A percentile compares a stretch with the other conserved stretches of the same genome.
These are phyloP conservation scores for Brachionus asplanchnoidis DNA, from an alignment of 1,140 invertebrate species.

Conservation along the genomic window DNA sequence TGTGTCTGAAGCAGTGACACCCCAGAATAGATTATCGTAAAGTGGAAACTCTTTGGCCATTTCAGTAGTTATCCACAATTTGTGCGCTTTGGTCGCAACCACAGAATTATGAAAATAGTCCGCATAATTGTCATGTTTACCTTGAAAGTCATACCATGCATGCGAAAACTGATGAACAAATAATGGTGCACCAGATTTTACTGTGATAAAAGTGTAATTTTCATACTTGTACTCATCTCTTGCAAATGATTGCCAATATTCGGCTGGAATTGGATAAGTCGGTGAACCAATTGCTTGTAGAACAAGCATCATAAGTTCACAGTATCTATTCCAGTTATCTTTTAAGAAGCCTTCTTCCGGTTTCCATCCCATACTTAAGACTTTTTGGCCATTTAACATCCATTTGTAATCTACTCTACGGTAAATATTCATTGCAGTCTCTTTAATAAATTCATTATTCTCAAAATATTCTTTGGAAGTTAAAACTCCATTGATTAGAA, in stretches of 20 bases:
- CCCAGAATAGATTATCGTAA: background rate
- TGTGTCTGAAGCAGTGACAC: background rate
- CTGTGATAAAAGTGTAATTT: background rate
- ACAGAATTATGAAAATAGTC: background rate
- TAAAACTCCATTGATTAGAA: background rate
- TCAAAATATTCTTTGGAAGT: background rate
- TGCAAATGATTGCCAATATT: background rate
- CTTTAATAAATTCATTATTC: background rate
- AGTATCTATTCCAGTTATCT: background rate
- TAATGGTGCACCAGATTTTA: background rate
- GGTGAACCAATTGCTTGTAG: conserved; percentile 13
- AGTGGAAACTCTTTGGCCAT: background rate
- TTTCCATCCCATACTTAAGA: background rate
- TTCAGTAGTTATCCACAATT: background rate
- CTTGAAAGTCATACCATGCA: background rate
- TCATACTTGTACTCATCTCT: background rate
- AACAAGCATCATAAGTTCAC: background rate
- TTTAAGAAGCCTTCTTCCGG: background rate
- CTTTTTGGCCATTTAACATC: background rate
- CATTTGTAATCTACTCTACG: background rate
- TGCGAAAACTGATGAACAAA: background rate
- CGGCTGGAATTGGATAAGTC: background rate
- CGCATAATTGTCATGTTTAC: background rate
- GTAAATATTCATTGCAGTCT: no score
- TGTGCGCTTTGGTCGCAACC: background rate